Conservation (phyloP, 2,113 vertebrate species). For the Lophotis ruficrista region DNA sequence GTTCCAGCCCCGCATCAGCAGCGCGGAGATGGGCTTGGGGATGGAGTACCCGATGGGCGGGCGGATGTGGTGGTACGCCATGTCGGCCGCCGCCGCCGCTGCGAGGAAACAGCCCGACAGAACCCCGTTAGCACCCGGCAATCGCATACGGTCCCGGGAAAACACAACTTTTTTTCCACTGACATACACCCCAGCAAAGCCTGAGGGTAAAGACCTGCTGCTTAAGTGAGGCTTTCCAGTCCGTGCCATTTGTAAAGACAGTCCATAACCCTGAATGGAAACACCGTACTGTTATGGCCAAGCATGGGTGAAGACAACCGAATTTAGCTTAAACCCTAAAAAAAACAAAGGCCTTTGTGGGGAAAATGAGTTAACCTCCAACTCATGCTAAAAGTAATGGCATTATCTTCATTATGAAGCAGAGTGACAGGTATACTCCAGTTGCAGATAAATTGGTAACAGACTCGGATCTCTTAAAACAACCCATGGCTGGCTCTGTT, state of each 20-base stretch:
- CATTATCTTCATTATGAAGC: neutral
- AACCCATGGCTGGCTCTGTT: neutral
- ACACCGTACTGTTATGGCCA: too few relatives aligned
- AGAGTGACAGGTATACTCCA: neutral
- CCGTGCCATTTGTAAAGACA: neutral
- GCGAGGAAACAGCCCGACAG: neutral
- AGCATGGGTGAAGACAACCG: neutral
- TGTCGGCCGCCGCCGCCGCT: slow-evolving; percentile 92
- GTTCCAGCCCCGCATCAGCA: slow-evolving; percentile 93
- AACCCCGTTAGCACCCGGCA: neutral
- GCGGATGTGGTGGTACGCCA: slow-evolving; percentile 93
- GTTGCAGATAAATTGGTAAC: neutral
- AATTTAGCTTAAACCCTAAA: neutral
- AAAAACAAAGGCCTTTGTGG: neutral
- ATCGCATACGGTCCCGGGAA: rapidly evolving
- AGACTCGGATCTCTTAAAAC: neutral
- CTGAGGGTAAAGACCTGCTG: rapidly evolving
- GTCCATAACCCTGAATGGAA: neutral
- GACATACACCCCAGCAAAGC: neutral
- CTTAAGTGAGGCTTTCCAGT: neutral
- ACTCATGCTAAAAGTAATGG: neutral
- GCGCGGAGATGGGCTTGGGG: slow-evolving; percentile 89
- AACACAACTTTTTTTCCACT: neutral
- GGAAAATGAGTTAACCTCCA: neutral
- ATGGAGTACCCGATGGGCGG: slow-evolving; percentile 94